phyloP scores from a whole-genome alignment of 2,888 invertebrate species.

The Hypselothyrea guttata region DNA sequence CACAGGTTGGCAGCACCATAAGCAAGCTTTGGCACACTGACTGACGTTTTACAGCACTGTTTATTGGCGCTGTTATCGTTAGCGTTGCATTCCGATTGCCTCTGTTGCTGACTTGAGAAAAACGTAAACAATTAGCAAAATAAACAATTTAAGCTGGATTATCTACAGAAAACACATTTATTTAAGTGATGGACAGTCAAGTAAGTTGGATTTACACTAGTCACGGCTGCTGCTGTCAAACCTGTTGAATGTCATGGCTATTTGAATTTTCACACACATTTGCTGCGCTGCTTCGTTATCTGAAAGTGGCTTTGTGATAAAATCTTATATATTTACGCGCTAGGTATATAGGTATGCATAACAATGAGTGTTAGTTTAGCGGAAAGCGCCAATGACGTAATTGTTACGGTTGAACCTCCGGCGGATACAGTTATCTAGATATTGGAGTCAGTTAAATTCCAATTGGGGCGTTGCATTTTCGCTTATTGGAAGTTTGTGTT shows the following conservation, averaged over 20 bases:
- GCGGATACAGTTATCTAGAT: slow-evolving; percentile 14
- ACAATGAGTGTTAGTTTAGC: slow-evolving; percentile 23
- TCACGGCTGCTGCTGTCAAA: not conserved
- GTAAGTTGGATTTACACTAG: slow-evolving; percentile 48
- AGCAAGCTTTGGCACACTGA: slow-evolving; percentile 2
- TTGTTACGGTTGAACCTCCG: slow-evolving; percentile 12
- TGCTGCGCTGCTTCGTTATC: slow-evolving; percentile 50
- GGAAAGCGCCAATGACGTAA: slow-evolving; percentile 51
- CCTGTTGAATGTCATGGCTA: not conserved
- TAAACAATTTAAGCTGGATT: slow-evolving; percentile 34
- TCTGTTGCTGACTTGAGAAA: slow-evolving; percentile 14
- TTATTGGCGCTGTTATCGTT: not conserved
- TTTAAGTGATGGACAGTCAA: slow-evolving; percentile 80
- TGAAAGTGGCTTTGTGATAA: slow-evolving; percentile 54
- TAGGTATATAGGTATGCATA: slow-evolving; percentile 19
- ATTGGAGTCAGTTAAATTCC: slow-evolving; percentile 7
- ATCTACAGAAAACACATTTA: slow-evolving; percentile 30
- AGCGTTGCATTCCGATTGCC: slow-evolving; percentile 23
- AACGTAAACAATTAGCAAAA: slow-evolving; percentile 48
- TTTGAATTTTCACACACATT: slow-evolving; percentile 33
- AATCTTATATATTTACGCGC: slow-evolving; percentile 43
- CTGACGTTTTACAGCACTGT: slow-evolving; percentile 13
- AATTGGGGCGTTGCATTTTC: slow-evolving; percentile 47
- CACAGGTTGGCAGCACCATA: slow-evolving; percentile 19
- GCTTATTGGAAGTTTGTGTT: too few relatives aligned